Evolutionary conservation across 2,797 vertebrate genomes (phyloP).

Genomic region (Phataginus tetradactyla): DNA sequence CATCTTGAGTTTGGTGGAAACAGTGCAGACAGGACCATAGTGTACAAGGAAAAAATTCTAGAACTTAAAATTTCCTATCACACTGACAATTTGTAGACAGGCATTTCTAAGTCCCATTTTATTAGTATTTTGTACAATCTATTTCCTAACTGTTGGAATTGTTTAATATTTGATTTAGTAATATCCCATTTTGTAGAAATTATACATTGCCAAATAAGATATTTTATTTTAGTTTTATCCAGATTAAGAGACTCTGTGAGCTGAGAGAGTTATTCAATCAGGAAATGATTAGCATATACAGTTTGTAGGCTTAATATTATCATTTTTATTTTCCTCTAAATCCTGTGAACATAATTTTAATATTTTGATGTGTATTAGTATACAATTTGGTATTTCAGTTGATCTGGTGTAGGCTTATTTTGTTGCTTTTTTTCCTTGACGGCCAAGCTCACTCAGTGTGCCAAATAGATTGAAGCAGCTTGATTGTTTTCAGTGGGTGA

Average conservation of each 20-base stretch:
- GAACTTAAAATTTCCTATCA: not conserved
- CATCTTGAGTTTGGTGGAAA: not conserved
- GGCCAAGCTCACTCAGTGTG: not conserved
- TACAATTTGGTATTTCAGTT: not conserved
- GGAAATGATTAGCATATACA: not conserved
- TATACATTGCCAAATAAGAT: not conserved
- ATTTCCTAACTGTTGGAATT: not conserved
- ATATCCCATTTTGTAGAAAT: not conserved
- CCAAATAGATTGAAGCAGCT: not conserved
- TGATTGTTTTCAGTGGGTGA: not conserved
- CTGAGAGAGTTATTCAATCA: not conserved
- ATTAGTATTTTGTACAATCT: not conserved
- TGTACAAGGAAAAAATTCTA: not conserved
- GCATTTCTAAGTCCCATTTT: not conserved
- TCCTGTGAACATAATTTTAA: not conserved
- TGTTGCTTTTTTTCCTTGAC: not conserved
- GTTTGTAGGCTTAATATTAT: not conserved
- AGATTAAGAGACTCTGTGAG: not conserved
- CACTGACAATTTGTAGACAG: not conserved
- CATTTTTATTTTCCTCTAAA: not conserved
- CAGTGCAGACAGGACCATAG: not conserved
- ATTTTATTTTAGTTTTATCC: constrained; percentile 9
- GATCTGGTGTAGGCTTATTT: not conserved
- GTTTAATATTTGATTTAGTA: not conserved
- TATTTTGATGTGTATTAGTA: not conserved